These are phyloP conservation scores for Timandra comae DNA, from an alignment of 2,888 invertebrate genomes.

Conservation along the genomic window DNA sequence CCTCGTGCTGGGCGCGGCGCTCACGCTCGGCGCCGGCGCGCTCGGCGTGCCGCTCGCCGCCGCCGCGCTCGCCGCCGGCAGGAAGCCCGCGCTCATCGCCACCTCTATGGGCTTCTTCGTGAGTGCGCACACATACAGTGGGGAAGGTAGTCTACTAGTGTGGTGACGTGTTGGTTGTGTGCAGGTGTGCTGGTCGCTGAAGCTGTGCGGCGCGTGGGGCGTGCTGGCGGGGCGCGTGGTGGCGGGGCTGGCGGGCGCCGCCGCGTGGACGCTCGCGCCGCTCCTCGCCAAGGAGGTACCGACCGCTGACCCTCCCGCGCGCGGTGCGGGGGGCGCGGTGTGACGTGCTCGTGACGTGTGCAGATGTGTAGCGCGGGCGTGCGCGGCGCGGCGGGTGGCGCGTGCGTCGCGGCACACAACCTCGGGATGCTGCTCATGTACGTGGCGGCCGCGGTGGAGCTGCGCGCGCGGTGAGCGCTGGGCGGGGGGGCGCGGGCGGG, in stretches of 20 bases:
- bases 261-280: constrained; percentile 51
- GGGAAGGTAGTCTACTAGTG: neutral
- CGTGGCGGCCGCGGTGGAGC: constrained; percentile 38
- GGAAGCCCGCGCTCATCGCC: constrained; percentile 42
- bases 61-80: constrained; percentile 34
- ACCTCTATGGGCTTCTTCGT: constrained; percentile 46
- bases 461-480: constrained; percentile 34
- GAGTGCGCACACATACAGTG: constrained; percentile 9
- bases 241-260: constrained; percentile 51
- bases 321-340: neutral
- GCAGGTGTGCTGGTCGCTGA: constrained; percentile 55
- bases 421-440: constrained; percentile 55
- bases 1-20: constrained; percentile 33
- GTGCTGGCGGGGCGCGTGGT: constrained; percentile 41
- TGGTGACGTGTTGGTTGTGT: neutral
- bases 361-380: constrained; percentile 43
- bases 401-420: constrained; percentile 49
- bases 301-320: neutral
- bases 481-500: too few species aligned
- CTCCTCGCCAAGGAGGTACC: constrained; percentile 48
- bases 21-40: constrained; percentile 37
- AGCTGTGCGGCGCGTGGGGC: constrained; percentile 46
- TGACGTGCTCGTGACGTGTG: constrained; percentile 1
- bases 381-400: constrained; percentile 48
- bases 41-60: constrained; percentile 48